Conservation (phyloP, 2,888 invertebrate species). For the Azorinus chamasolen region DNA sequence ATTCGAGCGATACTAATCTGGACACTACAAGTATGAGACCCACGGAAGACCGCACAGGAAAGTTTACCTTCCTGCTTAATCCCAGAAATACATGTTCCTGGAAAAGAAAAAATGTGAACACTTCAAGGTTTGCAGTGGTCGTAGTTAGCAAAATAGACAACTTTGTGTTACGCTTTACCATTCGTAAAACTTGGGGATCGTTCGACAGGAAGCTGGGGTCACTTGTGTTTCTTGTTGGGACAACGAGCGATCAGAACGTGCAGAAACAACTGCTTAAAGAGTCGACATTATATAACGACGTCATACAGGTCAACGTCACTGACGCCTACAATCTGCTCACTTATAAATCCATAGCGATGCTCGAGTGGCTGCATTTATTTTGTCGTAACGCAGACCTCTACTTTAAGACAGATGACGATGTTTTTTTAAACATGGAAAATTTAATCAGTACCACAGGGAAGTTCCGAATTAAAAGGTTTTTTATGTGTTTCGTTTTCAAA, state of each 20-base stretch:
- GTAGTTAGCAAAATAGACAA: constrained; percentile 78
- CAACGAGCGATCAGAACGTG: constrained; percentile 5
- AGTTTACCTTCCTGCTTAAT: too few species aligned
- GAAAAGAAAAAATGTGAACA: neutral
- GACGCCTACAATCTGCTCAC: constrained; percentile 86
- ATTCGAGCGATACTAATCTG: too few species aligned
- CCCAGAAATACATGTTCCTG: too few species aligned
- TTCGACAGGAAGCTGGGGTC: constrained; percentile 59
- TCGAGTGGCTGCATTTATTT: constrained; percentile 85
- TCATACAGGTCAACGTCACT: constrained; percentile 84
- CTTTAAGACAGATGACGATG: constrained; percentile 87
- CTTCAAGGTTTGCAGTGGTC: constrained; percentile 54
- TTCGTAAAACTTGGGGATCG: constrained; percentile 84
- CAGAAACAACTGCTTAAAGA: constrained; percentile 73
- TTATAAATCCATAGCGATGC: constrained; percentile 86
- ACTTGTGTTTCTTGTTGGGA: constrained; percentile 80
- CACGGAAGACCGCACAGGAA: too few species aligned
- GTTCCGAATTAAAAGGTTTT: constrained; percentile 10
- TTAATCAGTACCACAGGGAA: neutral
- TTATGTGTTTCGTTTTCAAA: constrained; percentile 53
- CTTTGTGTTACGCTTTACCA: constrained; percentile 70
- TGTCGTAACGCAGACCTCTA: constrained; percentile 84
- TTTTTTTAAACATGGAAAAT: constrained; percentile 68
- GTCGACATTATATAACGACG: constrained; percentile 77
- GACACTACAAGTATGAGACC: too few species aligned